A percentile compares a stretch with the other conserved stretches of the same genome.
These are phyloP conservation scores for Dinomys branickii DNA, from an alignment of 2,113 vertebrate genomes.

Conservation along the genomic window DNA sequence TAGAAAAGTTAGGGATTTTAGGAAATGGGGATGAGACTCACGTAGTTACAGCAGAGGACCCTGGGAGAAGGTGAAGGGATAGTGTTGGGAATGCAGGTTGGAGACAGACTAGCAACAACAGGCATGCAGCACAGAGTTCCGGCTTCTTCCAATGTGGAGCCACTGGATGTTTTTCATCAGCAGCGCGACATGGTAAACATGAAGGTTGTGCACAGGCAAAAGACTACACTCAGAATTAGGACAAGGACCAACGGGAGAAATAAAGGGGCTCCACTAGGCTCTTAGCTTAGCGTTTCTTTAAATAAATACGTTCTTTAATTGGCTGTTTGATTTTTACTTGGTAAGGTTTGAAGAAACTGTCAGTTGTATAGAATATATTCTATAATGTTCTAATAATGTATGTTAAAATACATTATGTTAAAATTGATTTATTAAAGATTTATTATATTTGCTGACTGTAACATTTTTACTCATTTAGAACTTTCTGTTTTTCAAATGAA, in stretches of 20 bases:
- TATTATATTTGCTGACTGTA: not conserved
- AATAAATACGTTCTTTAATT: not conserved
- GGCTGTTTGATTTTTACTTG: not conserved
- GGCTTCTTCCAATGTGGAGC: not conserved
- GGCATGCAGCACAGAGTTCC: not conserved
- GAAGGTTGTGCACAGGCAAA: accelerated
- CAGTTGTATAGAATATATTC: not conserved
- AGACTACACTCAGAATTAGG: not conserved
- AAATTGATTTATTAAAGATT: not conserved
- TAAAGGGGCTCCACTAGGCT: not conserved
- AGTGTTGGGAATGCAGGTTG: not conserved
- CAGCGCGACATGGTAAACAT: not conserved
- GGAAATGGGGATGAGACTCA: not conserved
- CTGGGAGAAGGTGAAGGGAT: not conserved
- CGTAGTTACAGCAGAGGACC: too few species aligned
- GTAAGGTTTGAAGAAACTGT: not conserved
- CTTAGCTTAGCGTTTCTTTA: not conserved
- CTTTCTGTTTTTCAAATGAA: not conserved
- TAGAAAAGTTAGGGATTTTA: not conserved
- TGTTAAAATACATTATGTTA: too few species aligned
- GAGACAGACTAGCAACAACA: not conserved
- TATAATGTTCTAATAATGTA: too few species aligned
- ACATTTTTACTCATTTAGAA: not conserved
- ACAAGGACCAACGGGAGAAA: not conserved
- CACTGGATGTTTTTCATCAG: not conserved